Evolutionary conservation across 2,797 vertebrate species (phyloP).

Genomic region (Poecilia picta): DNA sequence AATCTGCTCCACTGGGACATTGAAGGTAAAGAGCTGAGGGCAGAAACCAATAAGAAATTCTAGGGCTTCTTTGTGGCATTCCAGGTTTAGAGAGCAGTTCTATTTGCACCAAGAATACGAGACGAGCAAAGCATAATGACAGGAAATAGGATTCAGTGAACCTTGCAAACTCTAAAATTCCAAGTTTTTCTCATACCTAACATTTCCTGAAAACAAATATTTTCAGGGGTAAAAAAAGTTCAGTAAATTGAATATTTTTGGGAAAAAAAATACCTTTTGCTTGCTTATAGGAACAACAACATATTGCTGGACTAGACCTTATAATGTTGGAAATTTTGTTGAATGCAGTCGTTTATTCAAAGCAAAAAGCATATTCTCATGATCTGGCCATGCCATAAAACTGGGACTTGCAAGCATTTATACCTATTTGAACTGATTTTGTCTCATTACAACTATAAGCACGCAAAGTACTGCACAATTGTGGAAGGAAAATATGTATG

Average conservation of each 20-base stretch:
- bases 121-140: conserved; percentile 5
- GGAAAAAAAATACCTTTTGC: neutral
- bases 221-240: too few relatives aligned
- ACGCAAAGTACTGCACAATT: neutral
- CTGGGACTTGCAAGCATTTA: neutral
- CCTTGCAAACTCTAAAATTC: neutral
- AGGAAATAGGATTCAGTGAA: neutral
- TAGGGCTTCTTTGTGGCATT: conserved; percentile 40
- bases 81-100: conserved; percentile 13
- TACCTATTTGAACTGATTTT: neutral
- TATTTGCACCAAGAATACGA: neutral
- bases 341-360: neutral
- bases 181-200: neutral
- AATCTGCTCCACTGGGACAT: conserved; percentile 53
- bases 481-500: neutral
- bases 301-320: neutral
- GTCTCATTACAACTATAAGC: neutral
- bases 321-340: neutral
- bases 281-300: neutral
- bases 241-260: too few relatives aligned
- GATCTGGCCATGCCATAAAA: neutral
- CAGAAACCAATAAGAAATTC: conserved; percentile 49
- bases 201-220: neutral
- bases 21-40: conserved; percentile 15
- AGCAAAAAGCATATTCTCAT: neutral